Base-by-base conservation (phyloP, 2,888 invertebrate genomes). In the Epistrophella euchroma region DNA sequence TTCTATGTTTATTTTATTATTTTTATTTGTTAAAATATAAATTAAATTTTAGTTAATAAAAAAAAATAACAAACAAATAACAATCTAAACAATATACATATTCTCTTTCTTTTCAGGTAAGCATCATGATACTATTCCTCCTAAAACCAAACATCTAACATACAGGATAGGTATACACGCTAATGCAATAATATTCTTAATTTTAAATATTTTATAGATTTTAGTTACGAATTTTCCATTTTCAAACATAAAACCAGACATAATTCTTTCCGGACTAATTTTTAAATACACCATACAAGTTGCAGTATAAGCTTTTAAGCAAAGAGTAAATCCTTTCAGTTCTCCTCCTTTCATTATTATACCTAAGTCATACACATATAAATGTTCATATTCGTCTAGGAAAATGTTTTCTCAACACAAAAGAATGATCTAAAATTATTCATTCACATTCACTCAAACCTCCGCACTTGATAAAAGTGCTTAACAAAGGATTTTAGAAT, bases 381-480 rank as follows among this genome's bases (percentile, higher is more conserved):
- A 6, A 6, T 15, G 4, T 9, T 9, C 17, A 37, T n/a, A 32
- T 35, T 50, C 50, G 13, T 22, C 17, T 35, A 9, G 64, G 64
- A 66, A 32, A 15, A 75, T 56, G 47, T 35, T 50, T 37, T 25
- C 10, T 22, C 32, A 66, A 35, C 58, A 77, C 77, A 71, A 77
- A 40, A 52, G 77, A 77, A 37, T 52, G 19, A 56, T 62, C 10
- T 72, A 66, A 58, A 76, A 45, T 77, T 72, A 82, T 77, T 77
- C 72, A 68, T 77, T 77, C 66, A 77, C 60, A 52, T 66, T 68
- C 68, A 22, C 32, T 76, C 35, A 64, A 71, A 66, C 32, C 43
- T 25, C 50, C 1, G 22, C 60, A 50, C 66, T 77, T 71, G 15
- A 66, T 52, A 52, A 56, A 72, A 62, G 66, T n/a, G 15, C 28